Evolutionary conservation across 2,888 invertebrate species (phyloP).

Genomic region (Thera britannica): DNA sequence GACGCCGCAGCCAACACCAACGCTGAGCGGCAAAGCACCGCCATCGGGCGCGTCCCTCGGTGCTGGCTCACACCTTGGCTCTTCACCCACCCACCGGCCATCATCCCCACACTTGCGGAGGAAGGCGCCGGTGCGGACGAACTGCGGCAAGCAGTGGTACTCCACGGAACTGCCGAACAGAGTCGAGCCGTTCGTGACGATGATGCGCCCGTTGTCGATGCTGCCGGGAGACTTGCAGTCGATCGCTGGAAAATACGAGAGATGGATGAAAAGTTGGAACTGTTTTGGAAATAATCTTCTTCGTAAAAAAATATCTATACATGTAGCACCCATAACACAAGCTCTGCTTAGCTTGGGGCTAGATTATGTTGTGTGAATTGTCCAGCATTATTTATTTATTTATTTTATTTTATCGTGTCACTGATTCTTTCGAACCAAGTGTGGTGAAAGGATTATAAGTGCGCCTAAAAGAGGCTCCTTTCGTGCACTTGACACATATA

Average conservation of each 20-base stretch:
- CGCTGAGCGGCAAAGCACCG: constrained; percentile 90
- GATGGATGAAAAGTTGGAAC: not conserved
- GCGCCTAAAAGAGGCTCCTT: too few relatives aligned
- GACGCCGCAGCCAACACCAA: constrained; percentile 93
- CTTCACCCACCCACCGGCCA: constrained; percentile 94
- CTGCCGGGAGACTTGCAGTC: constrained; percentile 92
- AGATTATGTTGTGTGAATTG: too few relatives aligned
- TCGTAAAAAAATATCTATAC: too few relatives aligned
- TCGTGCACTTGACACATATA: too few relatives aligned
- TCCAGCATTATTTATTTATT: too few relatives aligned
- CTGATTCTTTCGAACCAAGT: too few relatives aligned
- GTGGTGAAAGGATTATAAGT: too few relatives aligned
- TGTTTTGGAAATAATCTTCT: too few relatives aligned
- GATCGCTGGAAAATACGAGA: constrained; percentile 84
- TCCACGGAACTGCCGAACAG: constrained; percentile 93
- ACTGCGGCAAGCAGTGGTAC: constrained; percentile 95
- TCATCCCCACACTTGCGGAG: constrained; percentile 93
- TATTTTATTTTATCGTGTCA: too few relatives aligned
- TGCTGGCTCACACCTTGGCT: constrained; percentile 91
- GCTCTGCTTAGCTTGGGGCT: too few relatives aligned
- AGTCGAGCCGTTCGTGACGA: constrained; percentile 93
- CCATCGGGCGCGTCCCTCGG: constrained; percentile 89
- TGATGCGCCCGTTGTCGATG: constrained; percentile 94
- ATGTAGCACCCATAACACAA: too few relatives aligned
- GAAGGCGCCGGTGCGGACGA: constrained; percentile 92